Evolutionary conservation across 1,140 invertebrate genomes (phyloP).

Genomic region (Drosophila dunni): DNA sequence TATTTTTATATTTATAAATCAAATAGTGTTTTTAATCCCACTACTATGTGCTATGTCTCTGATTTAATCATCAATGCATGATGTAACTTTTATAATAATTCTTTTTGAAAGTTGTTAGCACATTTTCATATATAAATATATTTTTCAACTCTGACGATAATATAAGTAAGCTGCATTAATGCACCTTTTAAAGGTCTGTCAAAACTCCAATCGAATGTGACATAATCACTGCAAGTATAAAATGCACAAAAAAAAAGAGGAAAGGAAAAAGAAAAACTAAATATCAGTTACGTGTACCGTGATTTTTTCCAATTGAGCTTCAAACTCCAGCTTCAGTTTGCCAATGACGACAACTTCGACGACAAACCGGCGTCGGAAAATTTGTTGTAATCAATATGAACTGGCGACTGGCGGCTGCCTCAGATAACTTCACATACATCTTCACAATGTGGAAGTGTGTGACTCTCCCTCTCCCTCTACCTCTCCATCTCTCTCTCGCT

Average conservation of each 20-base stretch:
- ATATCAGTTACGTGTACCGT: slow-evolving; percentile 44
- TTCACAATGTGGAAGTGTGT: slow-evolving; percentile 11
- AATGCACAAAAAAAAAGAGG: background rate
- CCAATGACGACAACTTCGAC: slow-evolving; percentile 34
- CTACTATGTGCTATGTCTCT: no score
- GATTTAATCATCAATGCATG: no score
- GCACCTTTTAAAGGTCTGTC: slow-evolving; percentile 7
- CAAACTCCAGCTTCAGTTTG: slow-evolving; percentile 15
- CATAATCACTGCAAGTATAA: slow-evolving; percentile 14
- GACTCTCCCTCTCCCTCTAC: background rate
- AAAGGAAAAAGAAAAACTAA: slow-evolving; percentile 14
- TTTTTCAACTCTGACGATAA: background rate
- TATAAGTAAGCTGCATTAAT: slow-evolving; percentile 4
- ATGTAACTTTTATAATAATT: background rate
- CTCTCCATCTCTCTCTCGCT: slow-evolving; percentile 18
- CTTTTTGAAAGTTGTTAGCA: background rate
- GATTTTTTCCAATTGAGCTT: slow-evolving; percentile 29
- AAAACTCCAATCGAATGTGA: background rate
- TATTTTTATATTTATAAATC: no score
- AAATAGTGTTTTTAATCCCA: no score
- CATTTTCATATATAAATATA: background rate
- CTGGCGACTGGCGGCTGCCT: slow-evolving; percentile 76
- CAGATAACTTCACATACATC: slow-evolving; percentile 68
- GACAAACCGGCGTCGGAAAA: slow-evolving; percentile 74
- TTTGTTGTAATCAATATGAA: slow-evolving; percentile 83